These are phyloP conservation scores for Theristus sp. DNA, from an alignment of 2,888 invertebrate genomes.

Conservation along the genomic window DNA sequence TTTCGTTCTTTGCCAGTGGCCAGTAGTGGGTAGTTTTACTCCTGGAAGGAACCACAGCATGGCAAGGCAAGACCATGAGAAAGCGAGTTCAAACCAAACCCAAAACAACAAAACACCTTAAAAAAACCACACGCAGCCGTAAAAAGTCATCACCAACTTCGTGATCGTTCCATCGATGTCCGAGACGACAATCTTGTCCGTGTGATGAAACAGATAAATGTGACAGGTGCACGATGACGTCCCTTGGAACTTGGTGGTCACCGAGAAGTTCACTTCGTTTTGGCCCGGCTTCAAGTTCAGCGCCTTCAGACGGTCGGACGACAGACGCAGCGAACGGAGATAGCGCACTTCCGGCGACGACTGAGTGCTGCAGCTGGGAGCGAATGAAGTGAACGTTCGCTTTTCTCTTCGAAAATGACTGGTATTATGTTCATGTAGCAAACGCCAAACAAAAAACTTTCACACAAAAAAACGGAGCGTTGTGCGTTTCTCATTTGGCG, in stretches of 20 bases:
- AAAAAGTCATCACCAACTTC: constrained; percentile 42
- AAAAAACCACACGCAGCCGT: neutral
- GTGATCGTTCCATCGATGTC: constrained; percentile 99
- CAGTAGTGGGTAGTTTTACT: too few relatives aligned
- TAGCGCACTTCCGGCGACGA: too few relatives aligned
- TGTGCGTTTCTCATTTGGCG: too few relatives aligned
- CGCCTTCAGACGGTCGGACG: constrained; percentile 76
- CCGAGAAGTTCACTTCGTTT: constrained; percentile 91
- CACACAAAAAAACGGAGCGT: too few relatives aligned
- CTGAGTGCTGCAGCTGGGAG: too few relatives aligned
- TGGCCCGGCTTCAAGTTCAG: constrained; percentile 64
- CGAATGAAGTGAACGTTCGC: too few relatives aligned
- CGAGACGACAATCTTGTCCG: constrained; percentile 91
- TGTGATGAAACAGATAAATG: constrained; percentile 86
- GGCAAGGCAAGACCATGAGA: too few relatives aligned
- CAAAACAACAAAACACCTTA: neutral
- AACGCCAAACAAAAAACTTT: too few relatives aligned
- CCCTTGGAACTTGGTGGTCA: constrained; percentile 92
- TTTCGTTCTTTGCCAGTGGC: neutral
- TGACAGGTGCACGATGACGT: constrained; percentile 88
- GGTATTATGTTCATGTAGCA: too few relatives aligned
- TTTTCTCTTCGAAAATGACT: too few relatives aligned
- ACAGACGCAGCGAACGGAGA: constrained; percentile 49
- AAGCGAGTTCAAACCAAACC: neutral
- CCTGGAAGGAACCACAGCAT: too few relatives aligned